Base-by-base conservation (phyloP, 2,888 invertebrate genomes). In the Hirudinaria manillensis region DNA sequence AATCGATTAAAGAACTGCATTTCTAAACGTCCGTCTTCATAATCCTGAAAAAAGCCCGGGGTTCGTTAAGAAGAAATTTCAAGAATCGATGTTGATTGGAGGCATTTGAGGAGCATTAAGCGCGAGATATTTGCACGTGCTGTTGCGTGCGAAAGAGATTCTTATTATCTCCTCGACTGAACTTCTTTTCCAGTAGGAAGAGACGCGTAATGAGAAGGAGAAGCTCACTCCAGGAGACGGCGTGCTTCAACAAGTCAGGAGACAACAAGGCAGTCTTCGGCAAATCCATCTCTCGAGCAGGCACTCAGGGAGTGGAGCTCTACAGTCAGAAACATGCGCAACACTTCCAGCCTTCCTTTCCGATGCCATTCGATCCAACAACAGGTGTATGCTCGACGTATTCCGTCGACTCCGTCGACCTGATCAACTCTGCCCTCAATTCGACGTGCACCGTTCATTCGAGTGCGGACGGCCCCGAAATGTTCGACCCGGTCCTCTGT, bases 381-480 rank as follows among this genome's bases (percentile, higher is more conserved):
- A 53, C 61, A 24, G 29, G 24, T 27, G 29, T 29, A 7, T 61
- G 61, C 61, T 29, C 61, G 61, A 34, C 29, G 21, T 68, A 68
- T 36, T 32, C 32, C 27, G 68, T 68, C n/a, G 68, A 36, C 34
- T 68, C 68, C 7, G 68, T 68, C n/a, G 68, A 68, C 68, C 27
- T 68, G 29, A 68, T 68, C 68, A 68, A 68, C 36, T 68, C 68
- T 1, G 68, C 68, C 7, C 32, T 68, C 68, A 68, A 32, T 19
- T 68, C 68, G 36, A 68, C 32, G 29, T 68, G 68, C 36, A 32
- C 32, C 34, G 36, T 68, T 68, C 68, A 68, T 32, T 24, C 61
- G 24, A 29, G 24, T 29, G 61, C 24, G 10, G 24, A 24, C 61
- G 10, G n/a, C 24, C 24, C 3, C 21, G 61, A 61, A 19, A 4